Evolutionary conservation across 2,888 invertebrate genomes (phyloP), one percentile per base, ranked within the genome.

Genomic region (Ashinkailepas kermadecensis): DNA sequence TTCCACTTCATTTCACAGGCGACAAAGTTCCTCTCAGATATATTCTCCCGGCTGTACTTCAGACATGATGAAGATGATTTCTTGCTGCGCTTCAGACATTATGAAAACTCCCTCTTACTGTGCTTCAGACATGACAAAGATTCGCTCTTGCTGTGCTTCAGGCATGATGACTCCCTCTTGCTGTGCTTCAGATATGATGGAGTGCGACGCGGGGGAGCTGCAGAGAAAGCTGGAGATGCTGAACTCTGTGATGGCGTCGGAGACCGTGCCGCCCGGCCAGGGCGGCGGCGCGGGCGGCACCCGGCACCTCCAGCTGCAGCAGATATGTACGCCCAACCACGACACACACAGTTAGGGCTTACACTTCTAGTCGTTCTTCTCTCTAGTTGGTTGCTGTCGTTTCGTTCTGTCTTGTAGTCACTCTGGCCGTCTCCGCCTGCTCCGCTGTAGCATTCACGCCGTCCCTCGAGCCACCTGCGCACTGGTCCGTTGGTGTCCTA

Each of bases 201-300:
- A 95, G 87, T 93, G 93, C 85, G 93, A 93, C 86, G 94, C 94
- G 80, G 92, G 93, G 83, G 95, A 95, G 88, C 90, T 96, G 86
- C 95, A 96, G 89, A 91, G 94, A 87, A 96, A 96, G 89, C 89
- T 96, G 86, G 95, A 95, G 88, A 91, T 94, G 88, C 91, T 96
- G 87, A 96, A 96, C 89, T 94, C 93, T 86, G 93, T 95, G 86
- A 92, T 96, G 91, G 95, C 95, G 88, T 94, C 95, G 86, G 96
- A 95, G 90, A 65, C 80, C 23, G 58, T 15, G 15, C 23, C 59
- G 23, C 23, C 58, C 4, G 58, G 79, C 23, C 58, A 58, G 23
- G 79, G 58, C 78, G 78, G 56, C 18, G 54, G 56, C 78, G 78
- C 21, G 56, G 78, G 78, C 21, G 78, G 56, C 78, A 15, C 54